Base-by-base conservation (phyloP, 1,140 invertebrate genomes). In the Zaprionus gabonicus region DNA sequence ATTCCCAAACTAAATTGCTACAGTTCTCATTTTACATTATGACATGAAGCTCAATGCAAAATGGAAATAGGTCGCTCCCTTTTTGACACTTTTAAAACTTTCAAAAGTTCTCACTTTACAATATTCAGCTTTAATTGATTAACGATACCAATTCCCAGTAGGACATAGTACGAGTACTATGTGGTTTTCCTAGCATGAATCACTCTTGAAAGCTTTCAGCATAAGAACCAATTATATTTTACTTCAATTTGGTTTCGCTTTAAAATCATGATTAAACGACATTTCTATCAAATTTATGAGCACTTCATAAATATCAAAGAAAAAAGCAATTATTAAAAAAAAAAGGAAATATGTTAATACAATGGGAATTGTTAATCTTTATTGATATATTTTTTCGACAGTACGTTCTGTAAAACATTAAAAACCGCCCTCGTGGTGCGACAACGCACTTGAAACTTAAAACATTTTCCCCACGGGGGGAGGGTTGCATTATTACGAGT, bases 401-500 rank as follows among this genome's bases (percentile, higher is more conserved):
- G 44, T 34, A 41, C 12, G 20, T 38, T 6, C 5, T 25, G 17
- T 17, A 0, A 12, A 12, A 62, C 27, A 17, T 62, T 4, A 7
- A 2, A 13, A 28, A 6, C 69, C 2, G 31, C 63, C 62, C 74
- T 71, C 68, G 51, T 9, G 31, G 6, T 57, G 51, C 49, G 51
- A n/a, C 38, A 20, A n/a, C 38, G 36, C 73, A 76, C 73, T 76
- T 71, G 68, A 71, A 68, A 65, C 55, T 65, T 76, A 53, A 71
- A 71, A 31, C 60, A 65, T 46, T 65, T 65, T 53, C 53, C 60
- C 34, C 20, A 12, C 3, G 10, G 73, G 55, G 44, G 10, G 73
- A 46, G 44, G 73, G 73, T 60, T 76, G 73, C 69, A 71, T 76
- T 76, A 76, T 66, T 76, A n/a, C n/a, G n/a, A n/a, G n/a, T n/a